These are phyloP conservation scores for Andrena bicolor DNA, from an alignment of 2,888 invertebrate genomes.

Conservation along the genomic window DNA sequence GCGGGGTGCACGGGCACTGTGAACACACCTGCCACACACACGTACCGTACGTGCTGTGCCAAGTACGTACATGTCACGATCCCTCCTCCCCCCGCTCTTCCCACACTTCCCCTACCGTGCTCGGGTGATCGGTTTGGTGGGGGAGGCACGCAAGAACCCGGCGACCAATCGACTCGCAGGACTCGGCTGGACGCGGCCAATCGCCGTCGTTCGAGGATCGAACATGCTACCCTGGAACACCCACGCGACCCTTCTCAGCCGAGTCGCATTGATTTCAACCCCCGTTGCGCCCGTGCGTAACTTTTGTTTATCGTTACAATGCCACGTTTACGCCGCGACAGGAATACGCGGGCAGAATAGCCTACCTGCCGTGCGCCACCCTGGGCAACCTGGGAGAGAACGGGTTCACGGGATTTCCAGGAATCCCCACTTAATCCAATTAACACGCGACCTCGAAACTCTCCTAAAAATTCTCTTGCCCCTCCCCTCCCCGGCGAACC, in stretches of 20 bases:
- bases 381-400: slow-evolving; percentile 10
- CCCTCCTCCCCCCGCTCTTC: slow-evolving; percentile 14
- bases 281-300: slow-evolving; percentile 46
- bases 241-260: slow-evolving; percentile 67
- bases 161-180: slow-evolving; percentile 56
- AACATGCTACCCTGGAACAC: slow-evolving; percentile 67
- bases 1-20: slow-evolving; percentile 63
- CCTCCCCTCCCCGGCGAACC: background rate
- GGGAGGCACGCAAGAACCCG: slow-evolving; percentile 15
- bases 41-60: slow-evolving; percentile 30
- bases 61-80: slow-evolving; percentile 34
- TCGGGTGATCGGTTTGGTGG: background rate
- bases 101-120: background rate
- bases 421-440: slow-evolving; percentile 22
- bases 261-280: slow-evolving; percentile 72
- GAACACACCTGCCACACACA: slow-evolving; percentile 67
- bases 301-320: slow-evolving; percentile 59
- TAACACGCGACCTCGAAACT: slow-evolving; percentile 14
- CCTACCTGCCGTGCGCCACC: background rate
- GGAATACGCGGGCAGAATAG: slow-evolving; percentile 20
- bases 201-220: slow-evolving; percentile 43
- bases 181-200: slow-evolving; percentile 53
- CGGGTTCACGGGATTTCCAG: slow-evolving; percentile 23
- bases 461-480: background rate
- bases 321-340: slow-evolving; percentile 39